phyloP scores from a whole-genome alignment of 2,113 vertebrate genomes.

The Aphelocoma coerulescens region DNA sequence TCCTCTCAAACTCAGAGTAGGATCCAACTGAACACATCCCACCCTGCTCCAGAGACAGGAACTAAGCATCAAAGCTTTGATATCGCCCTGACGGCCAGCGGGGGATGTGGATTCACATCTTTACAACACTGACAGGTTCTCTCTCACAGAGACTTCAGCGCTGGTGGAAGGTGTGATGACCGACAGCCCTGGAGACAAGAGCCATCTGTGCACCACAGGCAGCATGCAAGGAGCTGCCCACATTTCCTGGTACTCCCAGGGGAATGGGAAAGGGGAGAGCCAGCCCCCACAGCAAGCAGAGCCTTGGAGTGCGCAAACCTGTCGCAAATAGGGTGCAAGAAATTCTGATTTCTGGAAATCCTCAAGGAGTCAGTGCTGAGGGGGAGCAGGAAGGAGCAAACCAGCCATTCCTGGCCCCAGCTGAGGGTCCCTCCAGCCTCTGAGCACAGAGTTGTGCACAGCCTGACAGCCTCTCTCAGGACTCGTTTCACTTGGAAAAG shows the following conservation, averaged over 20 bases:
- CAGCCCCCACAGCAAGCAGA: not conserved
- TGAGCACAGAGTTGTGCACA: not conserved
- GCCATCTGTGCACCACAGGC: not conserved
- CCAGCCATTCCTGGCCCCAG: accelerated
- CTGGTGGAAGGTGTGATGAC: not conserved
- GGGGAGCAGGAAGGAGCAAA: not conserved
- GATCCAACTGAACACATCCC: not conserved
- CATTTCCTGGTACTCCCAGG: not conserved
- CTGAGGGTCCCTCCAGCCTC: not conserved
- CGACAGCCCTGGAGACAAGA: not conserved
- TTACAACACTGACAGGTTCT: not conserved
- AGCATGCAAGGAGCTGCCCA: accelerated
- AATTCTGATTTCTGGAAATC: not conserved
- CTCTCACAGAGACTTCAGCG: accelerated
- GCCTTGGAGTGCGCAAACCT: not conserved
- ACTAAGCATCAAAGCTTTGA: not conserved
- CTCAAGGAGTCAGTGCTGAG: not conserved
- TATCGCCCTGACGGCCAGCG: not conserved
- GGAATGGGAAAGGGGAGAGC: not conserved
- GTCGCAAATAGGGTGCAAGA: not conserved
- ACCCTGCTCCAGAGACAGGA: not conserved
- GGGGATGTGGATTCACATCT: not conserved
- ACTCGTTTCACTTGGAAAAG: not conserved
- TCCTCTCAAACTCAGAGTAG: not conserved
- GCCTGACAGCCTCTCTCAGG: not conserved